phyloP scores from a whole-genome alignment of 2,888 invertebrate genomes.

The Cacoxenus indagator region DNA sequence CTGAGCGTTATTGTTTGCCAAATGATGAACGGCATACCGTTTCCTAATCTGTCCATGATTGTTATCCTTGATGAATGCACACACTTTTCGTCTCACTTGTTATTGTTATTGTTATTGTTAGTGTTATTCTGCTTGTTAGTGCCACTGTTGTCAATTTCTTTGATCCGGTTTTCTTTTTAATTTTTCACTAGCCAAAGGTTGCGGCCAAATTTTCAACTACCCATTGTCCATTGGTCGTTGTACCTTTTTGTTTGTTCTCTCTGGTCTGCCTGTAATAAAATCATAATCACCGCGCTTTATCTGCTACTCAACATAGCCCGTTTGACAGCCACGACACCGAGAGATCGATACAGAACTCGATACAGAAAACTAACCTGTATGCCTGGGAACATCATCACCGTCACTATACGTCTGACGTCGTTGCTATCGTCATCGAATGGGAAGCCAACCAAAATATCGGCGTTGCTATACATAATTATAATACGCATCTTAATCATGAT shows the following conservation, averaged over 20 bases:
- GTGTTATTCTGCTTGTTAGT: too few relatives aligned
- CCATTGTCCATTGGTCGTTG: too few relatives aligned
- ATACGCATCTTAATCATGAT: conserved; percentile 26
- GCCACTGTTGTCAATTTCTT: too few relatives aligned
- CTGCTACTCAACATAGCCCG: conserved; percentile 8
- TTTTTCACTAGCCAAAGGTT: too few relatives aligned
- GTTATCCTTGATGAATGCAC: too few relatives aligned
- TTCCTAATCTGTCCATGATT: conserved; percentile 9
- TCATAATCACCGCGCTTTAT: conserved; percentile 55
- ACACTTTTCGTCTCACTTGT: too few relatives aligned
- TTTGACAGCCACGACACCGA: not conserved
- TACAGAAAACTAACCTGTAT: not conserved
- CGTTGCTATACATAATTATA: conserved; percentile 42
- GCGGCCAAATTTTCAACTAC: too few relatives aligned
- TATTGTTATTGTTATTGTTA: too few relatives aligned
- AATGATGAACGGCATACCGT: not conserved
- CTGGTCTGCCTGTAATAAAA: conserved; percentile 51
- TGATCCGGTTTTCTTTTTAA: too few relatives aligned
- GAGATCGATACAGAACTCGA: too few relatives aligned
- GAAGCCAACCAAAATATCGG: not conserved
- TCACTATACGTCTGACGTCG: not conserved
- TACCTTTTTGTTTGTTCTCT: not conserved
- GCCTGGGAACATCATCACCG: conserved; percentile 2
- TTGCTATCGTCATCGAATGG: conserved; percentile 15
- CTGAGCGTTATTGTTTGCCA: not conserved